Evolutionary conservation across 2,113 vertebrate genomes (phyloP).

Genomic region (rabbit (Oryctolagus cuniculus)): DNA sequence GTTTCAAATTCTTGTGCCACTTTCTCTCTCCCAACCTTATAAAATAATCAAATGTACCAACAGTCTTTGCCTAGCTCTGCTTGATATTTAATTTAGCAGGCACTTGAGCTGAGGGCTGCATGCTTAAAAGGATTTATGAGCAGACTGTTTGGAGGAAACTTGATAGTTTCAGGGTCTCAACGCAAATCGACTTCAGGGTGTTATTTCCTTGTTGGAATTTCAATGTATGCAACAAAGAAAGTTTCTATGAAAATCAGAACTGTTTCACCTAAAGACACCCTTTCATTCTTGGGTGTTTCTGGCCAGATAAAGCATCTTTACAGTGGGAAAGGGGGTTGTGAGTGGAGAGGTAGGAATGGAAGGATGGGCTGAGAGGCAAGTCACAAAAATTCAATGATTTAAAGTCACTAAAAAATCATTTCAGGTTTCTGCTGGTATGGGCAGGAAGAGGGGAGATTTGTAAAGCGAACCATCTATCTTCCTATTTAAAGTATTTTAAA

Average conservation of each 20-base stretch:
- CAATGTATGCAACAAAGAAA: conserved; percentile 49
- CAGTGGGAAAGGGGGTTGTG: background rate
- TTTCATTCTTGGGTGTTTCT: background rate
- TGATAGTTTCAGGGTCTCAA: conserved; percentile 72
- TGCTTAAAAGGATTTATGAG: conserved; percentile 85
- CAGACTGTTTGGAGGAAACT: conserved; percentile 65
- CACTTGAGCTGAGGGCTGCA: conserved; percentile 76
- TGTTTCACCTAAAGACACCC: conserved; percentile 59
- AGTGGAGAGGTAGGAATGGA: background rate
- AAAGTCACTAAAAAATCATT: background rate
- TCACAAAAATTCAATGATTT: background rate
- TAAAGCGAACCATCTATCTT: conserved; percentile 1
- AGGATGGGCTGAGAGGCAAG: background rate
- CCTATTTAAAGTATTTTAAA: conserved; percentile 41
- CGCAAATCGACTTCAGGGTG: conserved; percentile 65
- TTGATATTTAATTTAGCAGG: conserved; percentile 83
- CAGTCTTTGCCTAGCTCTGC: conserved; percentile 74
- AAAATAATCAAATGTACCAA: conserved; percentile 80
- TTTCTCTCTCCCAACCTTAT: conserved; percentile 73
- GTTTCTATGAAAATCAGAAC: background rate
- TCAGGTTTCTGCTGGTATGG: background rate
- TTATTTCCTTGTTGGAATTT: conserved; percentile 59
- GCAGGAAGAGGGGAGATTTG: background rate
- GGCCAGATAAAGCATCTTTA: background rate
- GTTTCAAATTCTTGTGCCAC: conserved; percentile 69